These are phyloP conservation scores for Thyatira batis DNA, from an alignment of 2,888 invertebrate species.

Conservation along the genomic window DNA sequence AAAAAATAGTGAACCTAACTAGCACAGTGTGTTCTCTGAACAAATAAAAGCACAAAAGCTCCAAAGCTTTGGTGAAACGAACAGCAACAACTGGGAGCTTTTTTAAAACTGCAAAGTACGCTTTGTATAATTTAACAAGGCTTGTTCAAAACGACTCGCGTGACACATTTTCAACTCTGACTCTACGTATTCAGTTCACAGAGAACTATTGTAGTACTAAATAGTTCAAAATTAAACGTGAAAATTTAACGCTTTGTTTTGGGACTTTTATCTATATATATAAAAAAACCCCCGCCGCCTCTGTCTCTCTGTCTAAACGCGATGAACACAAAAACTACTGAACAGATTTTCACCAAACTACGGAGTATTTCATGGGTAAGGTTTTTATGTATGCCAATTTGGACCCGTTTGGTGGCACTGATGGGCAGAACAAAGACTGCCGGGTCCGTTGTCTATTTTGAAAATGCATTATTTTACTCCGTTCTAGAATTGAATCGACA, in stretches of 20 bases:
- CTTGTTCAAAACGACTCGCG: slow-evolving; percentile 1
- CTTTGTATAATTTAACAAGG: slow-evolving; percentile 9
- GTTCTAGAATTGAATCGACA: too few species aligned
- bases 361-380: too few species aligned
- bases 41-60: slow-evolving; percentile 2
- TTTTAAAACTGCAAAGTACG: slow-evolving; percentile 4
- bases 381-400: too few species aligned
- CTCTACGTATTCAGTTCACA: background rate
- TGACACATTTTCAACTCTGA: slow-evolving; percentile 7
- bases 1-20: background rate
- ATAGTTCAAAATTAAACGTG: background rate
- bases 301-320: too few species aligned
- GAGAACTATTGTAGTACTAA: background rate
- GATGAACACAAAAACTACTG: too few species aligned
- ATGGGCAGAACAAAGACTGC: too few species aligned
- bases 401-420: too few species aligned
- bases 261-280: too few species aligned
- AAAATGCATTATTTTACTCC: too few species aligned
- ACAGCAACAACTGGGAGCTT: background rate
- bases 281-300: too few species aligned
- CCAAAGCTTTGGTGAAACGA: background rate
- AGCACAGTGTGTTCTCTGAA: background rate
- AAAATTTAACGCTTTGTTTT: background rate
- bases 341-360: too few species aligned
- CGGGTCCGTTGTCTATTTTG: too few species aligned